These are phyloP conservation scores for Nothoprocta pentlandii DNA, from an alignment of 2,113 vertebrate species.

Conservation along the genomic window DNA sequence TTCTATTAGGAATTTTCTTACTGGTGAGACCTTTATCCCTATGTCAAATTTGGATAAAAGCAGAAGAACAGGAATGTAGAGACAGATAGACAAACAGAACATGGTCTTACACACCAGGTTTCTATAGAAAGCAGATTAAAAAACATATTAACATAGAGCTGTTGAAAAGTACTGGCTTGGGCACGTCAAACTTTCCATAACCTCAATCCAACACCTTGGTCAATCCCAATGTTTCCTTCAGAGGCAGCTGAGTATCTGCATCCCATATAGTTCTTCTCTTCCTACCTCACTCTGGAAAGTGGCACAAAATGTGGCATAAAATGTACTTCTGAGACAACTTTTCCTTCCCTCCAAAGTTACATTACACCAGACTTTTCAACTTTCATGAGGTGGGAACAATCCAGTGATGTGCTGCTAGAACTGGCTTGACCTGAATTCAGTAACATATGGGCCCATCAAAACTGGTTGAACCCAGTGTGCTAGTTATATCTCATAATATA, in stretches of 20 bases:
- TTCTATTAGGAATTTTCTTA: neutral
- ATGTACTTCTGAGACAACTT: neutral
- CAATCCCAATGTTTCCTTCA: neutral
- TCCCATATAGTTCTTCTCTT: neutral
- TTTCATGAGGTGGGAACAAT: neutral
- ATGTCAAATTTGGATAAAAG: neutral
- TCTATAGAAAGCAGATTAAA: neutral
- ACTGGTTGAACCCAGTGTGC: neutral
- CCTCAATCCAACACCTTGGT: neutral
- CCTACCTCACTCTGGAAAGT: neutral
- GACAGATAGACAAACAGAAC: neutral
- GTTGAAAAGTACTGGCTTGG: neutral
- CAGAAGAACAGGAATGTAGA: neutral
- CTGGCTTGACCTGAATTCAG: neutral
- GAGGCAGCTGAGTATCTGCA: neutral
- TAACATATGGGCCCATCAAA: neutral
- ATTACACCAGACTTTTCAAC: neutral
- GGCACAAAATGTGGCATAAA: neutral
- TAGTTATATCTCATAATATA: neutral
- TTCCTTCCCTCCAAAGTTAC: neutral
- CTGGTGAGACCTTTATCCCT: neutral
- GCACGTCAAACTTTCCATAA: neutral
- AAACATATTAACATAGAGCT: neutral
- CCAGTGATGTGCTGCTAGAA: neutral
- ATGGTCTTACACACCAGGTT: neutral